phyloP scores from a whole-genome alignment of 2,113 vertebrate species.

The Microcebus jonahi region DNA sequence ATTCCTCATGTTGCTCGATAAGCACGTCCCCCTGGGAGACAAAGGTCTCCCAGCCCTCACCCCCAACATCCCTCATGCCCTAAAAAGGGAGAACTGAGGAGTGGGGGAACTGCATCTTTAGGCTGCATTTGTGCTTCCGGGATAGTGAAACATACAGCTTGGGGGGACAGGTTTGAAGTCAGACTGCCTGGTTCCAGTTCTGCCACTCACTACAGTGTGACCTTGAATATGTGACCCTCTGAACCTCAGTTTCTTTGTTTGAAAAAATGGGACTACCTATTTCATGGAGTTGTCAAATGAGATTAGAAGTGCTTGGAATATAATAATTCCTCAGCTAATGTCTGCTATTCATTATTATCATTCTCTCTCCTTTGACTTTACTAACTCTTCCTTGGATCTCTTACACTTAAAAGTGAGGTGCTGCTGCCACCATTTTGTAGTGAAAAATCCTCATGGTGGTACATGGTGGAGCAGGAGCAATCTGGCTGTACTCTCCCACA shows the following conservation, averaged over 20 bases:
- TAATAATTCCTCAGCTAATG: background rate
- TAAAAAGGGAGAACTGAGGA: background rate
- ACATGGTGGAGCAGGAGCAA: background rate
- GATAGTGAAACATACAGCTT: too few species aligned
- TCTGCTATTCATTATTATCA: background rate
- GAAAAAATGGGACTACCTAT: background rate
- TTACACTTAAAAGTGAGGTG: background rate
- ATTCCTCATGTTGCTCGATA: background rate
- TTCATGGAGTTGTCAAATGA: conserved; percentile 27
- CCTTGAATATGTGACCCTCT: conserved; percentile 14
- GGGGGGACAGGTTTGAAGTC: background rate
- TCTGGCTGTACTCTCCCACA: background rate
- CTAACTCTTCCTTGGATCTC: conserved; percentile 7
- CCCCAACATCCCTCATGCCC: background rate
- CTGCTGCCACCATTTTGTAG: background rate
- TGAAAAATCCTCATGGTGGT: background rate
- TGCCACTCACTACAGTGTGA: background rate
- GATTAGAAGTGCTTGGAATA: background rate
- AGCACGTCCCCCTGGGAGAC: too few species aligned
- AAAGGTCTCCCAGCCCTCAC: background rate
- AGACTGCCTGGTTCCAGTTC: background rate
- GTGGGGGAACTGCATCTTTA: background rate
- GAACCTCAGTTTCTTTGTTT: background rate
- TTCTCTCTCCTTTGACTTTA: background rate
- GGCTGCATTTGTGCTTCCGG: background rate